A percentile compares a stretch with the other conserved stretches of the same genome.
Evolutionary conservation across 2,888 invertebrate species (phyloP).

Genomic region (Steinernema carpocapsae): DNA sequence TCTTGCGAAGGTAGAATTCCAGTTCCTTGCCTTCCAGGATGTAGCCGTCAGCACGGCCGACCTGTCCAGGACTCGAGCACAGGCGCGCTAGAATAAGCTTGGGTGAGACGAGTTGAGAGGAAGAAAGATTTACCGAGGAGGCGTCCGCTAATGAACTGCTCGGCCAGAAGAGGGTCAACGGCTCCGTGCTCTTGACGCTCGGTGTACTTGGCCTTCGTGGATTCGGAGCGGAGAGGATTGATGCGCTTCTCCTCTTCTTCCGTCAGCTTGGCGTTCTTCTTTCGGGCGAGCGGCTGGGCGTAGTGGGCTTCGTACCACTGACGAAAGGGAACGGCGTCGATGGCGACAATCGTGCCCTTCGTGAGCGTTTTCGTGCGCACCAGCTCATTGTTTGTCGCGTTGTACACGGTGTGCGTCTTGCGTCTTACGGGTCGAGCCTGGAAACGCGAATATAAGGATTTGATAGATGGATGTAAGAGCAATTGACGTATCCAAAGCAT

Average conservation of each 20-base stretch:
- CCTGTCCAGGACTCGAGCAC: conserved; percentile 95
- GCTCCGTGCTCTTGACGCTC: conserved; percentile 88
- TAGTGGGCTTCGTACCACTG: conserved; percentile 99
- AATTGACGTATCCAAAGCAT: too few species aligned
- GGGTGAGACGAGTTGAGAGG: too few species aligned
- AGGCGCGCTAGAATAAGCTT: conserved; percentile 81
- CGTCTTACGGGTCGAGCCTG: conserved; percentile 87
- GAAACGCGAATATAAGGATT: conserved; percentile 44
- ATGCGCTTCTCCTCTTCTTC: conserved; percentile 92
- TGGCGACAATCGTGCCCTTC: conserved; percentile 82
- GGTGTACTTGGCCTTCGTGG: conserved; percentile 88
- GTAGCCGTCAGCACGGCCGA: conserved; percentile 96
- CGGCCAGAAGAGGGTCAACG: conserved; percentile 90
- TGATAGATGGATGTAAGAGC: conserved; percentile 17
- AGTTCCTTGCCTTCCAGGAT: conserved; percentile 98
- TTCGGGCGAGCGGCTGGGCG: conserved; percentile 89
- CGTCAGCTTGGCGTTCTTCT: conserved; percentile 79
- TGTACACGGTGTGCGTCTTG: conserved; percentile 99
- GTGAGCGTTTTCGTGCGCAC: conserved; percentile 99
- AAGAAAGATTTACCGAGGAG: conserved; percentile 78
- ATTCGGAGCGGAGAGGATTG: conserved; percentile 76
- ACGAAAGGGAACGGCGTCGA: conserved; percentile 97
- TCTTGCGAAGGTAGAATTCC: conserved; percentile 83
- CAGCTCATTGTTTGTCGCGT: conserved; percentile 98
- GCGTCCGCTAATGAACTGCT: conserved; percentile 95